Evolutionary conservation across 2,113 vertebrate species (phyloP), one percentile per base, ranked within the genome.

Genomic region (Malurus elegans): DNA sequence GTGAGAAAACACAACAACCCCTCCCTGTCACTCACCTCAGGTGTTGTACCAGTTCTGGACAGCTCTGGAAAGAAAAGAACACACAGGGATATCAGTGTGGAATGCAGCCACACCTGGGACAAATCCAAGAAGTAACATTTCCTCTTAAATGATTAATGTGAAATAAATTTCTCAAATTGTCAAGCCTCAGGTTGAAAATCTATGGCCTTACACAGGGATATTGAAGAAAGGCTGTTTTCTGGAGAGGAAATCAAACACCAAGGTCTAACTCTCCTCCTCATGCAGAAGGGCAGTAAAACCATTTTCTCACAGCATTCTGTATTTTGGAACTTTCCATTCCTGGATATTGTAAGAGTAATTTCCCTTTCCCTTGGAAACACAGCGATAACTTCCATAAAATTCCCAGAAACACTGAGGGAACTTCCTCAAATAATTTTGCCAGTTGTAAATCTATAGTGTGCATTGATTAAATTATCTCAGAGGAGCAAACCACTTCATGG

Each of bases 11-110:
- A n/a, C 38, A 29, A 29, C 20, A 38, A 29, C 38, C 48, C 72
- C 16, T 9, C 76, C 14, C 4, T 28, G 60, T 1, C 42, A 87
- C 99, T 98, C 90, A 99, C 99, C 99, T 98, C 83, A 99, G 97
- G 56, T 99, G 99, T 64, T 99, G 99, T 71, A 99, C 99, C 97
- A 99, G 92, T 40, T 99, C 99, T 40, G 98, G 98, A 91, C 99
- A 99, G 79, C 99, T 99, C 99, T 99, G 97, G 62, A 97, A 98
- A 96, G 56, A 85, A 96, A 98, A 45, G 96, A 95, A 92, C 29
- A 96, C 17, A 92, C 56, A 83, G 79, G 2, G 67, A 45, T 9
- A 36, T 93, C 71, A 87, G 25, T 14, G 71, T 16, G 10, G 36
- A 26, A 36, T 3, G 44, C 57, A 85, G 79, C 18, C 34, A 44